Conservation (phyloP, 2,797 vertebrate genomes). For the Myotis planiceps region DNA sequence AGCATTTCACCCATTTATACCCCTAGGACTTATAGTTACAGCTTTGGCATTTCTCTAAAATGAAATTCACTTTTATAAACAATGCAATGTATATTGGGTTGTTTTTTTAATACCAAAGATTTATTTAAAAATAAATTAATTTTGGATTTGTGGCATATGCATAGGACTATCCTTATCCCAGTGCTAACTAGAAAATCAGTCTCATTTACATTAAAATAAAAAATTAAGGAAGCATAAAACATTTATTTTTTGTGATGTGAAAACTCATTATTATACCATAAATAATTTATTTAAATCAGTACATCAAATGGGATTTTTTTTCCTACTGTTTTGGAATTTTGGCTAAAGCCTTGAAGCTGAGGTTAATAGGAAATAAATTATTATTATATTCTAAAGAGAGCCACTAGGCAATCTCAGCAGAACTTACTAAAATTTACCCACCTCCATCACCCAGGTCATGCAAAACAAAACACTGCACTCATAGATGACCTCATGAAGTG, state of each 20-base stretch:
- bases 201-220: conserved; percentile 58
- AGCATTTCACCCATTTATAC: background rate
- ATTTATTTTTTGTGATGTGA: background rate
- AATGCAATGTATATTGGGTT: background rate
- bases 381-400: background rate
- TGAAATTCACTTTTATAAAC: conserved; percentile 48
- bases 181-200: background rate
- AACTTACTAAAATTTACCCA: background rate
- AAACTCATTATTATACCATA: conserved; percentile 31
- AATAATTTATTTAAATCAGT: conserved; percentile 44
- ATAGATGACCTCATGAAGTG: background rate
- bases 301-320: background rate
- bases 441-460: background rate
- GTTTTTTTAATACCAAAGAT: background rate
- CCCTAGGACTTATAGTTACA: background rate
- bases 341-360: conserved; percentile 26
- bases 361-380: background rate
- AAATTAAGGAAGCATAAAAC: conserved; percentile 32
- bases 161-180: background rate
- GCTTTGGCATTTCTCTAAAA: conserved; percentile 13
- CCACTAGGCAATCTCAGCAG: background rate
- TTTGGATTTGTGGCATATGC: background rate
- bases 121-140: background rate
- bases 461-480: background rate
- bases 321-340: background rate